Percentiles rank a stretch among this genome's conserved stretches.
Evolutionary conservation across 2,113 vertebrate species (phyloP).

Genomic region (Pseudonaja textilis): DNA sequence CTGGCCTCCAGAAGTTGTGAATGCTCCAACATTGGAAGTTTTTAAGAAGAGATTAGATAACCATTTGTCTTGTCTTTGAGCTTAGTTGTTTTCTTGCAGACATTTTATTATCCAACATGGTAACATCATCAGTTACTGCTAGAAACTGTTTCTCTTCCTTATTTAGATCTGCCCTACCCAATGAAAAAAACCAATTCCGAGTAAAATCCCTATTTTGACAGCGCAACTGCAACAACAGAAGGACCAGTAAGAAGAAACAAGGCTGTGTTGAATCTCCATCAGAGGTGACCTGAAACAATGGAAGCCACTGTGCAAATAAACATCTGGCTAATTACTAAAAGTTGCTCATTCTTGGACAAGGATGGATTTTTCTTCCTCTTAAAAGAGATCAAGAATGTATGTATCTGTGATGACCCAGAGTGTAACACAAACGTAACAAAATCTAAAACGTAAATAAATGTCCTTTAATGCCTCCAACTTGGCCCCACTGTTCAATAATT

Average conservation of each 20-base stretch:
- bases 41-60: too few species aligned
- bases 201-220: constrained; percentile 1
- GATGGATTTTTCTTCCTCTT: background rate
- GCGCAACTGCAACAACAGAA: background rate
- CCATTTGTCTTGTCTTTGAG: background rate
- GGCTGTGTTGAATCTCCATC: background rate
- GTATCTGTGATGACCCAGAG: too few species aligned
- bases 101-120: background rate
- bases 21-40: too few species aligned
- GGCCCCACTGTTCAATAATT: too few species aligned
- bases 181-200: background rate
- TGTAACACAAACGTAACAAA: too few species aligned
- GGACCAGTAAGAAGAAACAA: constrained; percentile 13
- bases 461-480: too few species aligned
- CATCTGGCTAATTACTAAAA: background rate
- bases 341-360: background rate
- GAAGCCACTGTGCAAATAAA: constrained; percentile 1
- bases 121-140: background rate
- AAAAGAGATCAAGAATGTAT: background rate
- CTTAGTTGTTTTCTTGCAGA: background rate
- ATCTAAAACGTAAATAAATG: too few species aligned
- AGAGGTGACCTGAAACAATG: background rate
- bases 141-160: background rate
- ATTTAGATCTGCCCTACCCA: background rate
- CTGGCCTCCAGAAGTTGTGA: too few species aligned